Conservation (phyloP, 2,888 invertebrate species). For the Xestia ashworthii region DNA sequence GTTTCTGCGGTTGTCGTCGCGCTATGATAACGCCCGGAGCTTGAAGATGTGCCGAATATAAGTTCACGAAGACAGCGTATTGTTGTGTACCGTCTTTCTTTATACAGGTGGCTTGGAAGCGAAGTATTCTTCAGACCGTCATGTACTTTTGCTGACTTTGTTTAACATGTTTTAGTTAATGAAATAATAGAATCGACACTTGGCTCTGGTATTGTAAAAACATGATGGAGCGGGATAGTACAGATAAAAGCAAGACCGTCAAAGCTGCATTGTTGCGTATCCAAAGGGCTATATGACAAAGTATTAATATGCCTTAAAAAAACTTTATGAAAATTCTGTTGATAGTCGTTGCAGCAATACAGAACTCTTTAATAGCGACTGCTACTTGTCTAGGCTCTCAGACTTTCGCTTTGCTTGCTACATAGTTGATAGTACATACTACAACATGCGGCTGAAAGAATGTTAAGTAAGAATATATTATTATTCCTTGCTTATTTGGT, state of each 20-base stretch:
- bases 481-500: slow-evolving; percentile 3
- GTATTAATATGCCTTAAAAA: not conserved
- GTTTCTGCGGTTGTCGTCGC: slow-evolving; percentile 47
- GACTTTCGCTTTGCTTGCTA: not conserved
- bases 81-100: slow-evolving; percentile 45
- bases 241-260: not conserved
- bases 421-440: not conserved
- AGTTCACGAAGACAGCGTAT: slow-evolving; percentile 44
- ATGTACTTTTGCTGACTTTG: slow-evolving; percentile 10
- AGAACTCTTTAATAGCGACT: not conserved
- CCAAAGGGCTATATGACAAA: not conserved
- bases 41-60: slow-evolving; percentile 51
- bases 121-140: slow-evolving; percentile 9
- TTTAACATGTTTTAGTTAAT: not conserved
- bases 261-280: not conserved
- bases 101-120: slow-evolving; percentile 16
- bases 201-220: not conserved
- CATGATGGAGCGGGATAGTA: not conserved
- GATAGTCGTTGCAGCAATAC: not conserved
- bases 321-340: not conserved
- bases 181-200: not conserved
- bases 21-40: slow-evolving; percentile 34
- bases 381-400: not conserved
- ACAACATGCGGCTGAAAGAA: not conserved
- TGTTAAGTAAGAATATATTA: not conserved